Percentiles rank a stretch among this genome's conserved stretches.
These are phyloP conservation scores for Linhomoeus sp. DNA, from an alignment of 2,888 invertebrate species.

Conservation along the genomic window DNA sequence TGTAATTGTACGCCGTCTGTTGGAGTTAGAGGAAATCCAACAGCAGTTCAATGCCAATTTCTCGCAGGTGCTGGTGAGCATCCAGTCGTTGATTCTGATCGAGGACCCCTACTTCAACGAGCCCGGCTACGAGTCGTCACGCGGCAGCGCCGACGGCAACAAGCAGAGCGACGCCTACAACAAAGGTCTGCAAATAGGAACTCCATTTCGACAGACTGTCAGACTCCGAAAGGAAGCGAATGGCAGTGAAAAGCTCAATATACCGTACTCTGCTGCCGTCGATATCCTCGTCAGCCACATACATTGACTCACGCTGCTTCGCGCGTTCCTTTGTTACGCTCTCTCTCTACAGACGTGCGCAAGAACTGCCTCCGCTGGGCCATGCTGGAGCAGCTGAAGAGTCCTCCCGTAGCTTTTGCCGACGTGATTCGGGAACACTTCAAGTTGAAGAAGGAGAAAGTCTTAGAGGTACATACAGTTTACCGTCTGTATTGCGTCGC, in stretches of 20 bases:
- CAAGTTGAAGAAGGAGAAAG: slow-evolving; percentile 17
- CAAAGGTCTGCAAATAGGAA: slow-evolving; percentile 9
- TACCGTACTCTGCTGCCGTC: too few relatives aligned
- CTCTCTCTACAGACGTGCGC: slow-evolving; percentile 1
- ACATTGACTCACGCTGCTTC: not conserved
- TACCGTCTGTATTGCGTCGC: too few relatives aligned
- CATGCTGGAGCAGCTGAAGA: slow-evolving; percentile 21
- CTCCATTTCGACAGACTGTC: too few relatives aligned
- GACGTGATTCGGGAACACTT: slow-evolving; percentile 22
- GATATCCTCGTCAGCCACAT: too few relatives aligned
- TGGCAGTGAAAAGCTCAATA: too few relatives aligned
- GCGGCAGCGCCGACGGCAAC: slow-evolving; percentile 48
- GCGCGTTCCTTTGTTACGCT: not conserved
- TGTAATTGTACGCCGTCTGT: too few relatives aligned
- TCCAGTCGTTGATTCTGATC: slow-evolving; percentile 72
- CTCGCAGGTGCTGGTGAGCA: slow-evolving; percentile 60
- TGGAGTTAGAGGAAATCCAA: too few relatives aligned
- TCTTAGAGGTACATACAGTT: slow-evolving; percentile 24
- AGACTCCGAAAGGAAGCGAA: too few relatives aligned
- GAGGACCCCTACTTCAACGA: slow-evolving; percentile 87
- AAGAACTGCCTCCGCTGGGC: slow-evolving; percentile 17
- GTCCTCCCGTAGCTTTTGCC: slow-evolving; percentile 22
- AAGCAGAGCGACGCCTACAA: slow-evolving; percentile 21
- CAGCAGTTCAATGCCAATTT: too few relatives aligned
- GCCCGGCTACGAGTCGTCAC: slow-evolving; percentile 72